Evolutionary conservation across 2,797 vertebrate species (phyloP).

Genomic region (Enoplosus armatus): DNA sequence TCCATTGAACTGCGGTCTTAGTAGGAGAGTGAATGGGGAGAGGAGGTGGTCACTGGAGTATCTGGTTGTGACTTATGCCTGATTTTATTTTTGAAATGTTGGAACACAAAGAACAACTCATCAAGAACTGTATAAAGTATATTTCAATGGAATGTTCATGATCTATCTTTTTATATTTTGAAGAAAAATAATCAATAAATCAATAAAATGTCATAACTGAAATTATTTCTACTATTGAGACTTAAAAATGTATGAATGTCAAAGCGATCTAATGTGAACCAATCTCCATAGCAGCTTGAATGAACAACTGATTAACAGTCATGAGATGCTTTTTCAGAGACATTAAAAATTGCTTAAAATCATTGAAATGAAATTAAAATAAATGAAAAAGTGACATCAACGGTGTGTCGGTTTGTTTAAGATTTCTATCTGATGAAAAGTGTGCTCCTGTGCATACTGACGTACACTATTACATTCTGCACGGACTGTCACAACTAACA

Average conservation of each 20-base stretch:
- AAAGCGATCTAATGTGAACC: slow-evolving; percentile 83
- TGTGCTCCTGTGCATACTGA: slow-evolving; percentile 28
- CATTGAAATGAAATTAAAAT: slow-evolving; percentile 83
- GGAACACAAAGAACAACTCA: slow-evolving; percentile 82
- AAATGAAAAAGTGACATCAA: slow-evolving; percentile 78
- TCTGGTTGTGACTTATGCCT: slow-evolving; percentile 77
- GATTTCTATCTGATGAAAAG: slow-evolving; percentile 22
- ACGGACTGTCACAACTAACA: slow-evolving; percentile 42
- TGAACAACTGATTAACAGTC: slow-evolving; percentile 79
- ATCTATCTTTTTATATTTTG: slow-evolving; percentile 88
- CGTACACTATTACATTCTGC: slow-evolving; percentile 22
- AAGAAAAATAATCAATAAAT: slow-evolving; percentile 86
- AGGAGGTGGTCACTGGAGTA: slow-evolving; percentile 77
- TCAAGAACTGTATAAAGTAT: slow-evolving; percentile 86
- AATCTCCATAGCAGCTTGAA: slow-evolving; percentile 85
- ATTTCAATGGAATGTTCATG: slow-evolving; percentile 88
- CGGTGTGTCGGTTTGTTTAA: slow-evolving; percentile 67
- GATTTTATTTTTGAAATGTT: slow-evolving; percentile 87
- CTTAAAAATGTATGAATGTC: slow-evolving; percentile 87
- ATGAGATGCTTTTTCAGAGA: slow-evolving; percentile 82
- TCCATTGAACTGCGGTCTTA: slow-evolving; percentile 77
- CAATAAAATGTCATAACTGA: slow-evolving; percentile 86
- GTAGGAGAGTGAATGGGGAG: slow-evolving; percentile 74
- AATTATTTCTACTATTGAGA: slow-evolving; percentile 85
- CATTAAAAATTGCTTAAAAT: slow-evolving; percentile 82